Evolutionary conservation across 2,888 invertebrate species (phyloP).

Genomic region (Eupithecia pulchellata): DNA sequence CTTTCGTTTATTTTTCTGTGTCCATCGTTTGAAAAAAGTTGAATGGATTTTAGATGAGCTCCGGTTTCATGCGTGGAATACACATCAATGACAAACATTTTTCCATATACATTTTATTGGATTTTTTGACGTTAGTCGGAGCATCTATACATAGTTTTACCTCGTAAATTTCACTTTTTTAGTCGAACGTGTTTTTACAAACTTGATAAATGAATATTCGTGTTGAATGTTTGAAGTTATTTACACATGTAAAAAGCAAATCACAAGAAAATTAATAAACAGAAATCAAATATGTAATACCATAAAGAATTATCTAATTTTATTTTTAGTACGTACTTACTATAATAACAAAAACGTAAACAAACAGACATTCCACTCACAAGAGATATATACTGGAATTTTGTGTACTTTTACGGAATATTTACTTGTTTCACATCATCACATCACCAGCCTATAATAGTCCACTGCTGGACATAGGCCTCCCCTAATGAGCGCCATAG

Average conservation of each 20-base stretch:
- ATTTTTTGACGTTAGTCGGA: background rate
- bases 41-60: constrained; percentile 10
- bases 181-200: background rate
- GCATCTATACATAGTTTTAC: background rate
- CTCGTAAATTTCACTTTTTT: background rate
- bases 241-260: background rate
- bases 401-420: too few species aligned
- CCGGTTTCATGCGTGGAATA: background rate
- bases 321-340: too few species aligned
- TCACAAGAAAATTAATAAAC: too few species aligned
- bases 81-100: background rate
- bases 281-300: too few species aligned
- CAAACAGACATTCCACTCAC: too few species aligned
- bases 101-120: background rate
- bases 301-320: too few species aligned
- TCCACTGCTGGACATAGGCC: too few species aligned
- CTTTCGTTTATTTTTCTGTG: background rate
- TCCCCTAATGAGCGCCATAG: too few species aligned
- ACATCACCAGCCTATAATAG: too few species aligned
- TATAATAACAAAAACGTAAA: too few species aligned
- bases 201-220: background rate
- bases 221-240: background rate
- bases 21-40: constrained; percentile 5
- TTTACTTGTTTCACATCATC: too few species aligned
- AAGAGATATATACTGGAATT: too few species aligned